A percentile compares a stretch with the other conserved stretches of the same genome.
Conservation (phyloP, 2,888 invertebrate genomes). For the Parochlus steinenii region DNA sequence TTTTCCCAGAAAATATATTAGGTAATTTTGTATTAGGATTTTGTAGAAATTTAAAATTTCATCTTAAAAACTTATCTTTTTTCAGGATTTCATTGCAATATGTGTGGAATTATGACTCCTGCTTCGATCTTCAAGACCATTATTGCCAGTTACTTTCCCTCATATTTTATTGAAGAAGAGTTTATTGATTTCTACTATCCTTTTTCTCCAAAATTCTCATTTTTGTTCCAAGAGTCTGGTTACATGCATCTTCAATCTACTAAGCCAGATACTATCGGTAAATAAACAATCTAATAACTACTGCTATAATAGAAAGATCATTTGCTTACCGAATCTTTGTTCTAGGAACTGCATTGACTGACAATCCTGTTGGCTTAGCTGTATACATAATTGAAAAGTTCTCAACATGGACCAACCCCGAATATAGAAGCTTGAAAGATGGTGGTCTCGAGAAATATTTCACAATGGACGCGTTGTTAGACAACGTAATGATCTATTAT, state of each 20-base stretch:
- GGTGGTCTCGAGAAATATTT: conserved; percentile 49
- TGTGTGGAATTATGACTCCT: conserved; percentile 31
- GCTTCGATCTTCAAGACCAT: conserved; percentile 25
- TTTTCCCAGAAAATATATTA: conserved; percentile 43
- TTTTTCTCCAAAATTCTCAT: conserved; percentile 15
- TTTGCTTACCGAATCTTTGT: too few species aligned
- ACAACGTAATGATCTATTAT: conserved; percentile 78
- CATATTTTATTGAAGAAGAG: conserved; percentile 36
- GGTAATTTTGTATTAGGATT: conserved; percentile 19
- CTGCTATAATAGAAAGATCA: too few species aligned
- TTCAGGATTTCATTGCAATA: conserved; percentile 42
- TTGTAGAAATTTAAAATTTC: conserved; percentile 21
- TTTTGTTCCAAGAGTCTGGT: conserved; percentile 33
- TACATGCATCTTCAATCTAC: conserved; percentile 68
- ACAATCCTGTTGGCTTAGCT: conserved; percentile 64
- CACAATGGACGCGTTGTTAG: conserved; percentile 51
- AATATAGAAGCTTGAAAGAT: conserved; percentile 34
- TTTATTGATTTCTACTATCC: conserved; percentile 7
- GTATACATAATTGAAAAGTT: conserved; percentile 76
- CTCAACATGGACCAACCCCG: conserved; percentile 49
- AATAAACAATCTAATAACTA: too few species aligned
- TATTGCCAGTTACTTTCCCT: conserved; percentile 38
- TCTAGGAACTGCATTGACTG: conserved; percentile 49
- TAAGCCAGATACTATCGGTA: conserved; percentile 77
- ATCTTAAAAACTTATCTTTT: conserved; percentile 14